A percentile compares a stretch with the other conserved stretches of the same genome.
These are phyloP conservation scores for Neria commutata DNA, from an alignment of 2,888 invertebrate genomes.

Conservation along the genomic window DNA sequence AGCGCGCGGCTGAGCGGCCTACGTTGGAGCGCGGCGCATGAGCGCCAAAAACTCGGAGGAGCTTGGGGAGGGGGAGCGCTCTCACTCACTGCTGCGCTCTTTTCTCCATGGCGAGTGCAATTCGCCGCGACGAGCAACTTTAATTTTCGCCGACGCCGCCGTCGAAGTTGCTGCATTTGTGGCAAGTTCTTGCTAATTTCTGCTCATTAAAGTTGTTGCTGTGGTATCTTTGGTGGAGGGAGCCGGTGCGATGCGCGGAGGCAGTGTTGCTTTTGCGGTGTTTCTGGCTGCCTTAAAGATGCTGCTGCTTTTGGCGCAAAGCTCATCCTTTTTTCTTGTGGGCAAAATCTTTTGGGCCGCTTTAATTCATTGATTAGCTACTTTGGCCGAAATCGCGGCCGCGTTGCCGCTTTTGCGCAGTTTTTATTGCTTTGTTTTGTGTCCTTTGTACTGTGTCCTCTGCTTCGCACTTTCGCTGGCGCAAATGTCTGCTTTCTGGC, in stretches of 20 bases:
- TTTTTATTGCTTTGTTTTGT: constrained; percentile 22
- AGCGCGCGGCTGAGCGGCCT: constrained; percentile 33
- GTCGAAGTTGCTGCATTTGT: constrained; percentile 2
- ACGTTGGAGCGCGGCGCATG: constrained; percentile 41
- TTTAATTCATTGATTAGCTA: constrained; percentile 60
- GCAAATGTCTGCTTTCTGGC: constrained; percentile 30
- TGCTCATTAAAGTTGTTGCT: constrained; percentile 51
- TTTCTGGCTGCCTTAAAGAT: constrained; percentile 38
- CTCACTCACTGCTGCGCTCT: constrained; percentile 16
- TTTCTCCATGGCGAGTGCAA: constrained; percentile 16
- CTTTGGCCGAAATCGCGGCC: constrained; percentile 33
- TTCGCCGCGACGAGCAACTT: constrained; percentile 19
- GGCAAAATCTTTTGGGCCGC: constrained; percentile 23
- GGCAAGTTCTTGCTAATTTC: constrained; percentile 45
- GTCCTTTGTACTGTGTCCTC: constrained; percentile 23
- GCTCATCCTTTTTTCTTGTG: constrained; percentile 21
- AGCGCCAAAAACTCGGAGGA: not conserved
- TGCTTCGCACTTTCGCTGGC: constrained; percentile 25
- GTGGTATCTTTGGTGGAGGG: constrained; percentile 21
- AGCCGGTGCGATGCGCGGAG: not conserved
- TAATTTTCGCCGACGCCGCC: not conserved
- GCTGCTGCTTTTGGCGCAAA: constrained; percentile 30
- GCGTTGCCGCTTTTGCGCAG: constrained; percentile 6
- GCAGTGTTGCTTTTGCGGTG: not conserved
- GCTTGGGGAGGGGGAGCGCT: not conserved